Evolutionary conservation across 2,797 vertebrate species (phyloP).

Genomic region (Furcifer pardalis): DNA sequence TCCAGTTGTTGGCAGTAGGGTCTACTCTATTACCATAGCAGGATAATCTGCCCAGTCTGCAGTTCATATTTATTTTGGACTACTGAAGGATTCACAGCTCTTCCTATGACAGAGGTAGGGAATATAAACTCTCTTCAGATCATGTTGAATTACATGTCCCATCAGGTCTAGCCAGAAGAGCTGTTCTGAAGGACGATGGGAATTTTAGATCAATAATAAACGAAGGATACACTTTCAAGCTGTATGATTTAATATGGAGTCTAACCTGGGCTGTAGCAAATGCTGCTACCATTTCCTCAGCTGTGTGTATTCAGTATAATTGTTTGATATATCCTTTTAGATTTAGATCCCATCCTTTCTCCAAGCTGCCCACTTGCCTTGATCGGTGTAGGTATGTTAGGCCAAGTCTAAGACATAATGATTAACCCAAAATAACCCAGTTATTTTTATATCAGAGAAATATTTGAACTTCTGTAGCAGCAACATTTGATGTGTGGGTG

Average conservation of each 20-base stretch:
- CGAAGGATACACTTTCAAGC: neutral
- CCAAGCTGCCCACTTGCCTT: neutral
- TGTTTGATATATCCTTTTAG: neutral
- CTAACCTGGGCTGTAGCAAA: neutral
- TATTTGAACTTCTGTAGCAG: too few species aligned
- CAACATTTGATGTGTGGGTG: too few species aligned
- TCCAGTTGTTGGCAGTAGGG: too few species aligned
- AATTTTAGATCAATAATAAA: neutral
- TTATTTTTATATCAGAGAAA: neutral
- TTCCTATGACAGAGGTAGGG: neutral
- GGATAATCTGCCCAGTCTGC: neutral
- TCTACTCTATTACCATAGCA: too few species aligned
- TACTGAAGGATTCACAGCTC: neutral
- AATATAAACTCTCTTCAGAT: neutral
- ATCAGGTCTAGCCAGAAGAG: neutral
- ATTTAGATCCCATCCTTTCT: neutral
- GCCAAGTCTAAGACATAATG: neutral
- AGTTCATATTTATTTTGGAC: neutral
- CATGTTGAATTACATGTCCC: neutral
- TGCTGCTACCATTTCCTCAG: neutral
- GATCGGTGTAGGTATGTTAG: neutral
- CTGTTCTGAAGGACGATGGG: neutral
- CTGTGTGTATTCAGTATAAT: neutral
- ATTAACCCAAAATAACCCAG: neutral
- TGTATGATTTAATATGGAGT: neutral